phyloP scores from a whole-genome alignment of 2,888 invertebrate species.

The Thelaira solivaga region DNA sequence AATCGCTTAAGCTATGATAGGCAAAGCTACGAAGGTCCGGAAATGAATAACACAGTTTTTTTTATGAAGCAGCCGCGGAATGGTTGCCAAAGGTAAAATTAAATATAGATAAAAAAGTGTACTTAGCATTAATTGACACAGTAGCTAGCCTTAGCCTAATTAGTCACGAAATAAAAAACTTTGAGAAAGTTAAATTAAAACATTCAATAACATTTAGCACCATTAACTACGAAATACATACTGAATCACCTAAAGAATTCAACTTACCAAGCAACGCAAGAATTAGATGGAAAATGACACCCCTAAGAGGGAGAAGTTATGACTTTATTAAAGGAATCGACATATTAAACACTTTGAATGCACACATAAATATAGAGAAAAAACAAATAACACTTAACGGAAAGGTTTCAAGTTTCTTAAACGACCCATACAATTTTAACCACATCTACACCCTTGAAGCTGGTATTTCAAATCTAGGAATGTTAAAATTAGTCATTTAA shows the following conservation, averaged over 20 bases:
- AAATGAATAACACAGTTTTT: conserved; percentile 4
- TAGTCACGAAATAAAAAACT: conserved; percentile 19
- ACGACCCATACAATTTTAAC: too few species aligned
- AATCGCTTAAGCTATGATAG: conserved; percentile 22
- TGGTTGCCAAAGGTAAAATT: conserved; percentile 2
- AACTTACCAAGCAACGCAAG: too few species aligned
- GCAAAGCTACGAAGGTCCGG: conserved; percentile 19
- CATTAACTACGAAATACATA: conserved; percentile 33
- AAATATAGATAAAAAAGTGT: conserved; percentile 5
- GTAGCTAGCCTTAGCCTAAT: conserved; percentile 36
- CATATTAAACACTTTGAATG: neutral
- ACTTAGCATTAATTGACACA: conserved; percentile 38
- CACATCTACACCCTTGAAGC: too few species aligned
- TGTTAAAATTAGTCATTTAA: too few species aligned
- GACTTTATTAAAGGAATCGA: conserved; percentile 14
- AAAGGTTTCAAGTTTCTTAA: too few species aligned
- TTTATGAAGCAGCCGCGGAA: conserved; percentile 1
- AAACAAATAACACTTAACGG: neutral
- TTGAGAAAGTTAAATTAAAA: conserved; percentile 17
- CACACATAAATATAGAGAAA: conserved; percentile 7
- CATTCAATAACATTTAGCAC: conserved; percentile 30
- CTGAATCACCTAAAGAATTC: conserved; percentile 38
- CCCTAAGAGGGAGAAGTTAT: conserved; percentile 24
- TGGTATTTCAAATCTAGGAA: too few species aligned
- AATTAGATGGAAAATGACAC: conserved; percentile 27